These are phyloP conservation scores for Falco biarmicus DNA, from an alignment of 2,797 vertebrate genomes.

Conservation along the genomic window DNA sequence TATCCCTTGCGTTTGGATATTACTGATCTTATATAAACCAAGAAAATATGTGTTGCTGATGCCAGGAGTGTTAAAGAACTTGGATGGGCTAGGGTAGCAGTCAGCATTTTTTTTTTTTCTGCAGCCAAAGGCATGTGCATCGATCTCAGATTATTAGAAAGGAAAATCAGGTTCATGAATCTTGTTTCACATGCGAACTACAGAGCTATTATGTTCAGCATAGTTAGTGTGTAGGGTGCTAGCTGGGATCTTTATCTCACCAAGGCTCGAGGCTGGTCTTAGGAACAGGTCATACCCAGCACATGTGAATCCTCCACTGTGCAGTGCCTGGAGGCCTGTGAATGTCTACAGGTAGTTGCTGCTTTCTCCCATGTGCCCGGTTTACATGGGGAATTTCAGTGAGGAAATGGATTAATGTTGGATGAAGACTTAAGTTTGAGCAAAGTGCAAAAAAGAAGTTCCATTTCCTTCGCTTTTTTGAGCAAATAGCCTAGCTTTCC, in stretches of 20 bases:
- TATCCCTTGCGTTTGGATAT: constrained; percentile 69
- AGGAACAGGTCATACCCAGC: accelerated
- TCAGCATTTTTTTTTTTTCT: background rate
- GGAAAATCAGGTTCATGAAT: background rate
- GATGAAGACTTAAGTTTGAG: background rate
- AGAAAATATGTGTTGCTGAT: background rate
- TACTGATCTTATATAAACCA: constrained; percentile 71
- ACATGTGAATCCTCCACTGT: accelerated
- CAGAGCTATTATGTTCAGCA: background rate
- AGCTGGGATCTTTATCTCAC: background rate
- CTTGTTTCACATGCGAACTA: accelerated
- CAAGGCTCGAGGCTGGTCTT: background rate
- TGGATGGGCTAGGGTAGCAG: accelerated
- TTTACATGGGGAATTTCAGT: background rate
- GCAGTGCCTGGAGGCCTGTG: background rate
- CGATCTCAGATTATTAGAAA: background rate
- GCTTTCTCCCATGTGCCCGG: background rate
- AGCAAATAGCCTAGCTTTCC: background rate
- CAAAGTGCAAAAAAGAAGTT: background rate
- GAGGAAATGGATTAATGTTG: too few species aligned
- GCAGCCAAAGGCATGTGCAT: background rate
- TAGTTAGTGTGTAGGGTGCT: too few species aligned
- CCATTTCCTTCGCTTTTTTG: background rate
- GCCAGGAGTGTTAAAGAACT: background rate
- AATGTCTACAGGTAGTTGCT: background rate